Base-by-base conservation (phyloP, 2,888 invertebrate genomes). In the Troides oblongomaculatus region DNA sequence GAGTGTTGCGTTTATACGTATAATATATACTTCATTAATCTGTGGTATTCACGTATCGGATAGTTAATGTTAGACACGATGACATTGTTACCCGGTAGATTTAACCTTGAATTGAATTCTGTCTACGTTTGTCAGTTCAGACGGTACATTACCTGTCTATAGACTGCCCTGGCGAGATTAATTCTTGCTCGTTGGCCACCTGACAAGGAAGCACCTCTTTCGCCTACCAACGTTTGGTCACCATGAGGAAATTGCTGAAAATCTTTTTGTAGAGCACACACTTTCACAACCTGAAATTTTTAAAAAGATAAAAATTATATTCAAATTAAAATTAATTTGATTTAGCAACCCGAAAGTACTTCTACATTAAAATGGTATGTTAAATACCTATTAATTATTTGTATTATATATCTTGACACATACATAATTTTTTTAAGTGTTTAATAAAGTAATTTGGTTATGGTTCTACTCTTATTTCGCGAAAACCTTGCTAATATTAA, bases 121-220 rank as follows among this genome's bases (percentile, higher is more conserved):
- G 14, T 14, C 50, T 18, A 18, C 14, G 17, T 14, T 12, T 50
- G 18, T 4, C 0, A 23, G n/a, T 53, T 71, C 62, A 62, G 21
- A 30, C 58, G 64, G 59, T 74, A 71, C 71, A 71, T 70, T 64
- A 93, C 95, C 77, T 95, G 94, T 81, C 93, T 90, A 78, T 95
- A 96, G 39, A 97, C 93, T 25, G 96, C 95, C 81, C 96, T 89
- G 0, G 95, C 93, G 75, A 95, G 87, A 79, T 95, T 95, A 62
- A 95, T 94, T 61, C 97, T 93, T 10, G 97, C 97, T 81, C 96
- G 94, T 85, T 97, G 97, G 23, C 97, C 97, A 4, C 97, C 97
- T 72, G 96, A 96, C 74, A 97, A 86, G 43, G 96, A 96, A 21
- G 96, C 95, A 18, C 97, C 97, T 76, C 95, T 90, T 79, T 97